Conservation (phyloP, 1,140 invertebrate species). For the Aphaenogaster rudis region DNA sequence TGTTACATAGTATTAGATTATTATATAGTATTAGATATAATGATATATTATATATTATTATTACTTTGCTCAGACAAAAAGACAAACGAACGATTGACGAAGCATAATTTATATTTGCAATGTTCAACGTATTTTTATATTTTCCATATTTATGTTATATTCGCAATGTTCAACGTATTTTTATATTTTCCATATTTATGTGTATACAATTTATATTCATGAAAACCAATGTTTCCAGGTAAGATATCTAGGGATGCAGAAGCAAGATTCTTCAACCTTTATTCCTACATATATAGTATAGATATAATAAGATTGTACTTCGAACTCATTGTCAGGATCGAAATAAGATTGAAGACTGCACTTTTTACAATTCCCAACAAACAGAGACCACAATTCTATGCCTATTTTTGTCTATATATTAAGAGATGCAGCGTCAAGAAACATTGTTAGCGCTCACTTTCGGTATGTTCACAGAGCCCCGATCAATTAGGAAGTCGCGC, state of each 20-base stretch:
- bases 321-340: background rate
- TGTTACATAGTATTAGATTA: no score
- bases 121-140: no score
- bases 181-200: background rate
- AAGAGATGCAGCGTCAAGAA: background rate
- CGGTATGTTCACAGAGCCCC: background rate
- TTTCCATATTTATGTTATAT: no score
- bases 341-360: background rate
- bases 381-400: background rate
- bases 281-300: background rate
- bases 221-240: background rate
- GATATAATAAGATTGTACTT: background rate
- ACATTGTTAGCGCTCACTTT: conserved; percentile 12
- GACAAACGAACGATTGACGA: background rate
- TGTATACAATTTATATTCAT: background rate
- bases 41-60: background rate
- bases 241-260: background rate
- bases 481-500: conserved; percentile 9
- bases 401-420: conserved; percentile 23
- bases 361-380: conserved; percentile 4
- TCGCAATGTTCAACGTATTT: no score
- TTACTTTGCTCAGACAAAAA: background rate
- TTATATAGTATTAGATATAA: background rate
- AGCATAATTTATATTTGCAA: background rate
- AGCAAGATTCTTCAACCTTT: background rate